Base-by-base conservation (phyloP, 2,888 invertebrate species). In the Chaetoderma sp. region DNA sequence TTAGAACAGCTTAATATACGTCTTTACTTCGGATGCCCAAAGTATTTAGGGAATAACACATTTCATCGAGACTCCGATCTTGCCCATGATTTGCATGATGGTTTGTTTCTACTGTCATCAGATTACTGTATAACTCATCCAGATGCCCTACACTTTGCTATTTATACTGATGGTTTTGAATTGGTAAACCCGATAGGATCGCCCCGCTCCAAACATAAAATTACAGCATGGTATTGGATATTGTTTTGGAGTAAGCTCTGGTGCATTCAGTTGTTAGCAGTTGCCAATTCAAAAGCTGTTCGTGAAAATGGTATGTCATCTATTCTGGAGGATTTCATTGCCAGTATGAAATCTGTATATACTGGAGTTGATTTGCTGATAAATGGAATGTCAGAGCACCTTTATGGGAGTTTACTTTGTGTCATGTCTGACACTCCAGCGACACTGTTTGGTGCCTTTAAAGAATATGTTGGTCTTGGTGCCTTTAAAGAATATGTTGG, bases 181-280 rank as follows among this genome's bases (percentile, higher is more conserved):
- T 57, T 67, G 23, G 60, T 69, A 18, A 69, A 69, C 30, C 69
- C 69, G 28, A 47, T 69, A 13, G 69, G 69, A 27, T 28, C 63
- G 23, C 57, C 63, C 36, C 55, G 44, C 21, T 64, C 60, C 27
- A 63, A 68, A 60, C 58, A 58, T 28, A 58, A 58, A 23, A 21
- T 44, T 4, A 16, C 28, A 13, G 21, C 23, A 21, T 49, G 39
- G 4, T 58, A 58, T 23, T 16, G 6, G 10, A 44, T 10, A 4
- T 10, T 44, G n/a, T 44, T 13, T 6, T 23, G 58, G 25, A 44
- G 44, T 4, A 58, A 58, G 28, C 13, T 58, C 4, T 23, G 10
- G 18, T 8, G 18, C 28, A 58, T 58, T 16, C 25, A 25, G n/a
- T 44, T 58, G 23, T 5, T 58, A 13, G 58, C 42, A 27, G 33